phyloP scores from a whole-genome alignment of 2,888 invertebrate genomes.

The Halictus quadricinctus region DNA sequence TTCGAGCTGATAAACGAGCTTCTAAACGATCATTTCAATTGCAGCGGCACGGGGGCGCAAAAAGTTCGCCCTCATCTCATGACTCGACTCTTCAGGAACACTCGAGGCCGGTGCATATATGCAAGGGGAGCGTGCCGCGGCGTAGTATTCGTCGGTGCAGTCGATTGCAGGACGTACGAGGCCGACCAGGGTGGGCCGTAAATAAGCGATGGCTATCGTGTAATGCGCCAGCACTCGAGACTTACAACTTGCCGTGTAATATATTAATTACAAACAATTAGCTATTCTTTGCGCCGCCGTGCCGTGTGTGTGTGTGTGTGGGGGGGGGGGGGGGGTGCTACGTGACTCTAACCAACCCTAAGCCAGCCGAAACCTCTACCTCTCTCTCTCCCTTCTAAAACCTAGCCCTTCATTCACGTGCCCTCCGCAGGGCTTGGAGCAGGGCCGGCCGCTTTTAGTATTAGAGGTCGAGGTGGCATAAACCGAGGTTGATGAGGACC shows the following conservation, averaged over 20 bases:
- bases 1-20: neutral
- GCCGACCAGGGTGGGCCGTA: slow-evolving; percentile 44
- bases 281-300: slow-evolving; percentile 70
- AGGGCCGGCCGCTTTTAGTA: slow-evolving; percentile 28
- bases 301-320: neutral
- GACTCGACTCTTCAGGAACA: slow-evolving; percentile 8
- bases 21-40: slow-evolving; percentile 12
- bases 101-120: slow-evolving; percentile 1
- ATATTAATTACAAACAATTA: slow-evolving; percentile 81
- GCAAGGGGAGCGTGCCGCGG: neutral
- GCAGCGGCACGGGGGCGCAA: neutral
- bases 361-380: slow-evolving; percentile 28
- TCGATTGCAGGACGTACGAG: slow-evolving; percentile 43
- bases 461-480: slow-evolving; percentile 41
- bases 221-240: slow-evolving; percentile 71
- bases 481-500: slow-evolving; percentile 53
- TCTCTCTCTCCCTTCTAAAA: neutral
- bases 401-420: slow-evolving; percentile 21
- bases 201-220: slow-evolving; percentile 76
- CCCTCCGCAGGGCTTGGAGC: slow-evolving; percentile 30
- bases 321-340: slow-evolving; percentile 26
- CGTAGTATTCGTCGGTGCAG: slow-evolving; percentile 4
- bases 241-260: slow-evolving; percentile 76
- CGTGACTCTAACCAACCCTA: slow-evolving; percentile 52
- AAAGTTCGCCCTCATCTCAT: slow-evolving; percentile 9